These are phyloP conservation scores for Apamea epomidion DNA, from an alignment of 2,888 invertebrate species.

Conservation along the genomic window DNA sequence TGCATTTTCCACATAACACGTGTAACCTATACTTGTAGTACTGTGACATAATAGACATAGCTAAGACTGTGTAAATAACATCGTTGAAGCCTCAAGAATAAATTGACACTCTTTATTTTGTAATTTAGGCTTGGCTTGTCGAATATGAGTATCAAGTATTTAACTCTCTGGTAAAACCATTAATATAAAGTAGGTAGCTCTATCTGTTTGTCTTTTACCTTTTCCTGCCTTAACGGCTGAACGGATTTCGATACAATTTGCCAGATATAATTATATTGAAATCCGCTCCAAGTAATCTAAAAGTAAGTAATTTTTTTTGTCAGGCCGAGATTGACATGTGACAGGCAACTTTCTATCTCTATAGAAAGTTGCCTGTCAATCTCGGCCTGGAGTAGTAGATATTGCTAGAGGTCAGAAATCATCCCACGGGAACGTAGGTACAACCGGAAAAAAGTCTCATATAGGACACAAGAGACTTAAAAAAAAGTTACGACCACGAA, in stretches of 20 bases:
- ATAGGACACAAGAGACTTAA: not conserved
- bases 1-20: slow-evolving; percentile 19
- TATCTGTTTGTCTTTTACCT: not conserved
- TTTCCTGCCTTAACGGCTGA: not conserved
- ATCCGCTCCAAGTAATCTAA: too few species aligned
- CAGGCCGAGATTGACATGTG: too few species aligned
- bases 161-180: not conserved
- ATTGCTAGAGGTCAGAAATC: not conserved
- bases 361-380: not conserved
- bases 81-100: too few species aligned
- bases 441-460: not conserved
- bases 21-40: not conserved
- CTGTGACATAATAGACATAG: slow-evolving; percentile 19
- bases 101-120: not conserved
- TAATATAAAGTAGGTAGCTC: not conserved
- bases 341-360: too few species aligned
- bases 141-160: not conserved
- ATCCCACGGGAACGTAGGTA: not conserved
- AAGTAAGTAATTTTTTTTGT: too few species aligned
- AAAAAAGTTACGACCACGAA: too few species aligned
- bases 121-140: not conserved
- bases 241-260: not conserved
- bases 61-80: not conserved
- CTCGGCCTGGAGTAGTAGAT: not conserved
- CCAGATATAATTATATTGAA: too few species aligned